Evolutionary conservation across 2,888 invertebrate species (phyloP), one percentile per base, ranked within the genome.

Genomic region (Tipula lateralis): DNA sequence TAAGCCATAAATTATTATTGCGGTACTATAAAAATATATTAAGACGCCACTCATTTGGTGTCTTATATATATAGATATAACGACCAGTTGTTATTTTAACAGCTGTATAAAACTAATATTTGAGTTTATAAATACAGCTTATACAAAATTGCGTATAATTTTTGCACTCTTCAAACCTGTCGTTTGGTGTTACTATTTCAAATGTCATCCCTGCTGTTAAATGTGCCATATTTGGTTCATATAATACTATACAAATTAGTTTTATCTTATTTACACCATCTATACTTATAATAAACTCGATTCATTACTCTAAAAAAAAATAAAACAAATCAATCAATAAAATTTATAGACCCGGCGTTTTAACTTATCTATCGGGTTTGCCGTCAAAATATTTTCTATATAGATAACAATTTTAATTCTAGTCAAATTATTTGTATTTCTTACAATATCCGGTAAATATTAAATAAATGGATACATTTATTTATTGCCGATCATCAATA

Each of bases 241-340:
- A 44, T 13, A 44, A 5, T 6, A 16, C 16, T 6, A 16, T 50
- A 50, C 16, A 50, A 16, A n/a, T n/a, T n/a, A n/a, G n/a, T 50
- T 50, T 50, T 50, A 50, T 50, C 16, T 16, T 16, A 4, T n/a
- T 16, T 0, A n/a, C n/a, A 44, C 39, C n/a, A 50, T 50, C 16
- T 66, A 66, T 24, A 66, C 24, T n/a, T n/a, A 44, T 16, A 44
- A 44, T 16, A 66, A 66, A 66, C 1, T n/a, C n/a, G n/a, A 44
- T 66, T 24, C 66, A 66, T 66, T 50, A 50, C 39, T 44, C 32
- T 44, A 44, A 24, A 66, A 16, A 66, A 66, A 66, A n/a, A 66
- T 50, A 66, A 66, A 66, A n/a, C n/a, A n/a, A 66, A 24, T 66
- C 24, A 66, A 66, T 66, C 66, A 66, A 66, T 66, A 66, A 66